These are phyloP conservation scores for Bettongia penicillata DNA, from an alignment of 2,113 vertebrate genomes.

Conservation along the genomic window DNA sequence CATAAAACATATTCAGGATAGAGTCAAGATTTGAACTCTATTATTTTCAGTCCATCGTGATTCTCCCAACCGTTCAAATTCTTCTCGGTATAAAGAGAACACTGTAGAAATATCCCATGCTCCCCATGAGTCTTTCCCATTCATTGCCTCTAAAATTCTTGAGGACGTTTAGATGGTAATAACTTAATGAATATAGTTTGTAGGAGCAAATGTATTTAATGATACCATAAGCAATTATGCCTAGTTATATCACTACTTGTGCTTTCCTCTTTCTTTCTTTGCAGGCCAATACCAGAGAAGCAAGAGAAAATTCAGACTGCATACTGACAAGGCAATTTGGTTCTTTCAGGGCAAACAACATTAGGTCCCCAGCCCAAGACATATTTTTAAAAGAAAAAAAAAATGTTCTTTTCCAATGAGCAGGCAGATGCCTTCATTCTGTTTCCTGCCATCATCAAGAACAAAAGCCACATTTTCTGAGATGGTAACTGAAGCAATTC, in stretches of 20 bases:
- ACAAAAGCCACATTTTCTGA: conserved; percentile 45
- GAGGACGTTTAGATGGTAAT: neutral
- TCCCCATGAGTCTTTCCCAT: neutral
- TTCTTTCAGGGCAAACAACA: conserved; percentile 30
- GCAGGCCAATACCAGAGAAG: neutral
- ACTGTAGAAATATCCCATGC: neutral
- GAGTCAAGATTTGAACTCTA: neutral
- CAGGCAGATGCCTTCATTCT: neutral
- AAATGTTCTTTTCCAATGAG: neutral
- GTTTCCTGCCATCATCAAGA: neutral
- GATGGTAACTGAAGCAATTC: neutral
- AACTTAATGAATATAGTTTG: neutral
- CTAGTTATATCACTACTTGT: conserved; percentile 14
- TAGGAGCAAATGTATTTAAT: neutral
- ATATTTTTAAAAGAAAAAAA: conserved; percentile 22
- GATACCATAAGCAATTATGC: neutral
- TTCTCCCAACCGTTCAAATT: neutral
- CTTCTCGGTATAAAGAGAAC: neutral
- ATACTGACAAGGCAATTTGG: conserved; percentile 40
- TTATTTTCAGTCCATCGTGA: neutral
- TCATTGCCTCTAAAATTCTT: conserved; percentile 5
- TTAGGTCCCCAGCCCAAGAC: neutral
- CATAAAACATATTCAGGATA: neutral
- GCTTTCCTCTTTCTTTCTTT: conserved; percentile 45
- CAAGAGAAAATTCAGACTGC: conserved; percentile 50